phyloP scores from a whole-genome alignment of 2,113 vertebrate genomes.

The Hydropotes inermis region DNA sequence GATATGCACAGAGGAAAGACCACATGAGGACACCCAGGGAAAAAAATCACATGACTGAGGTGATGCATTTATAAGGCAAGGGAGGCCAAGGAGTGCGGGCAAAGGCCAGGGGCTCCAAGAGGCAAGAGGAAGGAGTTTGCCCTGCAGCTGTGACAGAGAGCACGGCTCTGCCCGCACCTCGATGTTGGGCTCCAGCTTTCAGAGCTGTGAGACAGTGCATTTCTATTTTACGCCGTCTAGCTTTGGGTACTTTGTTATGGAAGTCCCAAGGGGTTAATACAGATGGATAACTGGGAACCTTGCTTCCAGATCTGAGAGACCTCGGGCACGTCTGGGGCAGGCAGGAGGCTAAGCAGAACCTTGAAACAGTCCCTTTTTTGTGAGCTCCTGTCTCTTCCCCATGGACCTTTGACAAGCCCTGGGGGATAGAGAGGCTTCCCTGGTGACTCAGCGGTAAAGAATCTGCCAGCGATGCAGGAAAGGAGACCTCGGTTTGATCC shows the following conservation, averaged over 20 bases:
- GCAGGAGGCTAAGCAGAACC: not conserved
- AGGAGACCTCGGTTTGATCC: not conserved
- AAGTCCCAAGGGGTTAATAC: not conserved
- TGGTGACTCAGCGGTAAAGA: not conserved
- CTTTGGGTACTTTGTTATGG: not conserved
- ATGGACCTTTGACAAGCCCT: not conserved
- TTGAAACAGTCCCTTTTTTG: not conserved
- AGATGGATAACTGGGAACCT: not conserved
- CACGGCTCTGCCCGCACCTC: not conserved
- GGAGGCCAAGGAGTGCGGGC: not conserved
- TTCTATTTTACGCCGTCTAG: not conserved
- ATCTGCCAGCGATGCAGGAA: not conserved
- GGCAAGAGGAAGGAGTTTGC: not conserved
- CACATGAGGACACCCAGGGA: not conserved
- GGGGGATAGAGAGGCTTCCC: not conserved
- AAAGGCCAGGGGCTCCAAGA: no score
- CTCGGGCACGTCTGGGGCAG: no score
- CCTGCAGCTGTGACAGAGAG: accelerated
- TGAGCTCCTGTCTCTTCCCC: not conserved
- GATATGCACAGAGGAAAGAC: not conserved
- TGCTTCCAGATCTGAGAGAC: not conserved
- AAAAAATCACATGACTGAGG: not conserved
- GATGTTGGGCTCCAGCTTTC: not conserved
- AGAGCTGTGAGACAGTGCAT: not conserved
- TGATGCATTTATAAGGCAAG: not conserved